phyloP scores from a whole-genome alignment of 2,797 vertebrate genomes.

The Acanthopagrus latus region DNA sequence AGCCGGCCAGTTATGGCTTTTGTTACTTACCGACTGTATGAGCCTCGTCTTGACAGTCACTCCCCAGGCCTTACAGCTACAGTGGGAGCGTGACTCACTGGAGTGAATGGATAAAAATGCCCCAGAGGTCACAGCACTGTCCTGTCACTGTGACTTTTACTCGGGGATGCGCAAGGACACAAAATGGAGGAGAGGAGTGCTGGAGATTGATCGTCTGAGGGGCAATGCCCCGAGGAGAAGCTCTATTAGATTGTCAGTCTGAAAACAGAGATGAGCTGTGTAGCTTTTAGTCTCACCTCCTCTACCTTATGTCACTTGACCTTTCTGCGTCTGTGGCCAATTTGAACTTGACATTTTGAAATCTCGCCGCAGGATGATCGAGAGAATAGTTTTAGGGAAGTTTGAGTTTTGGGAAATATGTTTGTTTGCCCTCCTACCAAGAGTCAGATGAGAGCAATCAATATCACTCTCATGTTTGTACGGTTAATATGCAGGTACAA shows the following conservation, averaged over 20 bases:
- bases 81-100: constrained; percentile 69
- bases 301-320: constrained; percentile 21
- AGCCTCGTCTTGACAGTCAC: constrained; percentile 50
- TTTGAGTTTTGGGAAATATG: not conserved
- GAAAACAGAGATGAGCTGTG: constrained; percentile 39
- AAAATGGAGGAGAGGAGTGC: constrained; percentile 40
- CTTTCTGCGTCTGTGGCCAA: not conserved
- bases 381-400: not conserved
- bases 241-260: constrained; percentile 40
- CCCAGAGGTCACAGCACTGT: constrained; percentile 54
- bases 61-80: constrained; percentile 52
- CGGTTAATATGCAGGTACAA: not conserved
- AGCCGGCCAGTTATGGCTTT: constrained; percentile 55
- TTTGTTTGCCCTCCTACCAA: not conserved
- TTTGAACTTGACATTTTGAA: constrained; percentile 1
- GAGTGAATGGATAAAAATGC: constrained; percentile 57
- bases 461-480: not conserved
- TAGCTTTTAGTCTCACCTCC: constrained; percentile 29
- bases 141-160: constrained; percentile 53
- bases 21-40: constrained; percentile 50
- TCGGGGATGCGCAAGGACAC: constrained; percentile 59
- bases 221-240: constrained; percentile 39
- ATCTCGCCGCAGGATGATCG: not conserved
- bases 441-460: not conserved
- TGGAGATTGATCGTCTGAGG: constrained; percentile 48